These are phyloP conservation scores for Dinomys branickii DNA, from an alignment of 2,113 vertebrate genomes.

Conservation along the genomic window DNA sequence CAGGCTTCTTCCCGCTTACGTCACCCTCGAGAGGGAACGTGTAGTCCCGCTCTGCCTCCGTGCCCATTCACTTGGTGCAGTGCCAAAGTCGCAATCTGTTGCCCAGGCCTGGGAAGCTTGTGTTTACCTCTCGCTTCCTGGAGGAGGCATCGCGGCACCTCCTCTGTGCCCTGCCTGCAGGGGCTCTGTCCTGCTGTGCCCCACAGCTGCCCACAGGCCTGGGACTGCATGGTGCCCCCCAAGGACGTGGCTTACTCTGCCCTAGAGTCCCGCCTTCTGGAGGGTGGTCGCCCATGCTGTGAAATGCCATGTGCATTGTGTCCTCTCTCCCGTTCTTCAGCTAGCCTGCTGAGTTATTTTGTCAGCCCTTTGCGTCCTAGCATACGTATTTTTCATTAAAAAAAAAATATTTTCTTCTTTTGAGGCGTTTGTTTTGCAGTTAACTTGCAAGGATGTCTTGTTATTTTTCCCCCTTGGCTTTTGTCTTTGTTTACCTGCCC, in stretches of 20 bases:
- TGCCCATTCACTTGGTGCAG: background rate
- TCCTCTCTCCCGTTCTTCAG: too few relatives aligned
- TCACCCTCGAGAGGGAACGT: background rate
- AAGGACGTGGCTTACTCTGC: too few relatives aligned
- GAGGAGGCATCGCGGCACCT: background rate
- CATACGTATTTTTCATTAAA: too few relatives aligned
- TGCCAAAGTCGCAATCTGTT: background rate
- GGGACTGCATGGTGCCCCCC: background rate
- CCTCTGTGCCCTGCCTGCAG: background rate
- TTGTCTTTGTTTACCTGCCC: background rate
- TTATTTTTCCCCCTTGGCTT: background rate
- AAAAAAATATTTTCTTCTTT: background rate
- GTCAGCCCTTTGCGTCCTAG: too few relatives aligned
- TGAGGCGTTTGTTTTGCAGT: background rate
- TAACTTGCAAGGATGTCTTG: background rate
- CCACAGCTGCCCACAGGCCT: too few relatives aligned
- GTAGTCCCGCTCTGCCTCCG: background rate
- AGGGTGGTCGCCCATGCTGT: too few relatives aligned
- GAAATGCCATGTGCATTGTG: too few relatives aligned
- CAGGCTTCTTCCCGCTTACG: background rate
- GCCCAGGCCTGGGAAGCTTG: background rate
- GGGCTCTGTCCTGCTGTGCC: too few relatives aligned
- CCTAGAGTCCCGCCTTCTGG: too few relatives aligned
- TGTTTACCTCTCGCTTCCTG: background rate
- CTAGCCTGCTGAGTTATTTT: too few relatives aligned